Percentiles rank a stretch among this genome's conserved stretches.
Conservation (phyloP, 2,888 invertebrate species). For the Argyresthia goedartella region DNA sequence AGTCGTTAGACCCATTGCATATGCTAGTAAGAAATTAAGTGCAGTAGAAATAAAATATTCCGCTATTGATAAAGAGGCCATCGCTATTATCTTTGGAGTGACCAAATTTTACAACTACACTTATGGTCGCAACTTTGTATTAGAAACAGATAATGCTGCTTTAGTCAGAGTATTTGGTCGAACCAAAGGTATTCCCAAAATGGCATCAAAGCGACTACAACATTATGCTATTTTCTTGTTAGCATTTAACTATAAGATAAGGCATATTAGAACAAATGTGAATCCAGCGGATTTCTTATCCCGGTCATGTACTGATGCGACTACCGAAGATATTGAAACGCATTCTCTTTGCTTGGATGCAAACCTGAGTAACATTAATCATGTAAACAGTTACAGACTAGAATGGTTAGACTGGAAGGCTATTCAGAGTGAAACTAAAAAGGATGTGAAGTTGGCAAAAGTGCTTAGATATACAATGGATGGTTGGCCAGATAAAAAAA, state of each 20-base stretch:
- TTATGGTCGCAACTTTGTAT: not conserved
- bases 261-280: not conserved
- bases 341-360: not conserved
- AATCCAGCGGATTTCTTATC: slow-evolving; percentile 2
- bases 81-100: too few species aligned
- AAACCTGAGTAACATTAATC: not conserved
- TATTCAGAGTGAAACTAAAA: not conserved
- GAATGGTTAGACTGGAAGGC: not conserved
- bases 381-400: not conserved
- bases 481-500: too few species aligned
- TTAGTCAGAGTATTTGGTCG: not conserved
- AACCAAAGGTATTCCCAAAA: not conserved
- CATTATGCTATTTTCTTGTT: slow-evolving; percentile 1
- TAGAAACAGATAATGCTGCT: not conserved
- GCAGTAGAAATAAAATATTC: too few species aligned
- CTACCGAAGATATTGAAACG: not conserved
- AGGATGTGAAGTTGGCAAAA: not conserved
- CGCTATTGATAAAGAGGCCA: too few species aligned
- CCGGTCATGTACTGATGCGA: not conserved
- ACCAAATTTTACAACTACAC: too few species aligned
- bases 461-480: too few species aligned
- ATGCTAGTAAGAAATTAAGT: too few species aligned
- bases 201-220: not conserved
- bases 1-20: too few species aligned
- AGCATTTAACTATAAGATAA: not conserved